Evolutionary conservation across 1,140 invertebrate genomes (phyloP).

Genomic region (Cotesia typhae): DNA sequence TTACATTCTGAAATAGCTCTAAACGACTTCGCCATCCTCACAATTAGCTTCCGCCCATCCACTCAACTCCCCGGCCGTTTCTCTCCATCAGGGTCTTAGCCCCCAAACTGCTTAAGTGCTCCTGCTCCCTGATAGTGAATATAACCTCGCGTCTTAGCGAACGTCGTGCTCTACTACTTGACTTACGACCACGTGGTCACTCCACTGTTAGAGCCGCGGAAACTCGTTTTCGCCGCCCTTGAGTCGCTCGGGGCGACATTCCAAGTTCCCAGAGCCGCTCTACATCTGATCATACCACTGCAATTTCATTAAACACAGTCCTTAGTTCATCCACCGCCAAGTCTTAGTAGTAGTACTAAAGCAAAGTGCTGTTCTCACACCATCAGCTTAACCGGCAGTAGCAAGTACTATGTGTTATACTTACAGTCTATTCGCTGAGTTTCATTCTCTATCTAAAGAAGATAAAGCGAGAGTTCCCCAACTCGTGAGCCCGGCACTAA

Average conservation of each 20-base stretch:
- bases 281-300: slow-evolving; percentile 15
- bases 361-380: slow-evolving; percentile 1
- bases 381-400: slow-evolving; percentile 7
- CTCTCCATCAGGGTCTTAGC: no score
- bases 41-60: slow-evolving; percentile 35
- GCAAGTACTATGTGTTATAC: no score
- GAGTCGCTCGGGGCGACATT: slow-evolving; percentile 17
- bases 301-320: neutral
- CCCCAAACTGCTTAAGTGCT: neutral
- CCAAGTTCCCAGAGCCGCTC: neutral
- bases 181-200: slow-evolving; percentile 18
- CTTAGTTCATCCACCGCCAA: neutral
- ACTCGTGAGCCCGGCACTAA: slow-evolving; percentile 21
- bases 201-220: slow-evolving; percentile 20
- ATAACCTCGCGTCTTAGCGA: neutral
- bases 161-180: slow-evolving; percentile 22
- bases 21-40: slow-evolving; percentile 32
- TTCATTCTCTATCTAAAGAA: slow-evolving; percentile 37
- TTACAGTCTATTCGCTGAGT: slow-evolving; percentile 13
- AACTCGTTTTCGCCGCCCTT: slow-evolving; percentile 30
- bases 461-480: slow-evolving; percentile 36
- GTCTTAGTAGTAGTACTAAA: neutral
- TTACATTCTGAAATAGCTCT: slow-evolving; percentile 30
- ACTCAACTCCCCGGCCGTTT: neutral
- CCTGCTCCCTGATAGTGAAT: no score